These are phyloP conservation scores for Plutomurus gul DNA, from an alignment of 1,140 invertebrate genomes.

Conservation along the genomic window DNA sequence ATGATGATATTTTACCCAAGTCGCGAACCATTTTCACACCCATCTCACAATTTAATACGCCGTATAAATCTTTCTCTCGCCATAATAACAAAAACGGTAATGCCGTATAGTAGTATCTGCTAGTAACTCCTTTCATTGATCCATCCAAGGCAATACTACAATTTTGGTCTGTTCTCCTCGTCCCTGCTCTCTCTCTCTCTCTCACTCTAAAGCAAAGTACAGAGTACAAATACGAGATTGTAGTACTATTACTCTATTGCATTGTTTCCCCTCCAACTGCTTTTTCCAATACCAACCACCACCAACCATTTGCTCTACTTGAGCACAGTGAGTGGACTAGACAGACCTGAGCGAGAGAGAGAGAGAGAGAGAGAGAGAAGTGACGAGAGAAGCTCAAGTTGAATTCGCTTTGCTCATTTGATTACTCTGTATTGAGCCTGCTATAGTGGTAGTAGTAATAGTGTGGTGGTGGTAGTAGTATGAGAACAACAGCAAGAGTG, in stretches of 20 bases:
- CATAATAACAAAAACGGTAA: slow-evolving; percentile 20
- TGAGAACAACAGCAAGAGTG: slow-evolving; percentile 4
- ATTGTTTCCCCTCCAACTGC: slow-evolving; percentile 18
- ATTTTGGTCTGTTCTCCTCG: neutral
- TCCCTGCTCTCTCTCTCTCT: neutral
- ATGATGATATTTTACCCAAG: slow-evolving; percentile 33
- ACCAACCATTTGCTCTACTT: neutral
- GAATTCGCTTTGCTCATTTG: neutral
- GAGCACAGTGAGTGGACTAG: neutral
- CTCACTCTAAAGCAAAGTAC: neutral
- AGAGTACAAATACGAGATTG: neutral
- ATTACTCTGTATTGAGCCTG: neutral
- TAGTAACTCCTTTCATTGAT: slow-evolving; percentile 22
- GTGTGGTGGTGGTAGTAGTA: neutral
- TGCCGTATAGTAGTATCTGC: neutral
- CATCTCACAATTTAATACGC: slow-evolving; percentile 31
- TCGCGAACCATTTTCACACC: slow-evolving; percentile 31
- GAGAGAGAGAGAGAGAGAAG: neutral
- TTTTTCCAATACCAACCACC: neutral
- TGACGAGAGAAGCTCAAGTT: neutral
- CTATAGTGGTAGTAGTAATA: too few relatives aligned
- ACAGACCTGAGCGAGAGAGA: neutral
- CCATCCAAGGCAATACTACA: neutral
- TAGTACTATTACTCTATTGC: neutral
- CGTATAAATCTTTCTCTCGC: slow-evolving; percentile 22